phyloP scores from a whole-genome alignment of 23 tunicate genomes.

The Styela plicata region DNA sequence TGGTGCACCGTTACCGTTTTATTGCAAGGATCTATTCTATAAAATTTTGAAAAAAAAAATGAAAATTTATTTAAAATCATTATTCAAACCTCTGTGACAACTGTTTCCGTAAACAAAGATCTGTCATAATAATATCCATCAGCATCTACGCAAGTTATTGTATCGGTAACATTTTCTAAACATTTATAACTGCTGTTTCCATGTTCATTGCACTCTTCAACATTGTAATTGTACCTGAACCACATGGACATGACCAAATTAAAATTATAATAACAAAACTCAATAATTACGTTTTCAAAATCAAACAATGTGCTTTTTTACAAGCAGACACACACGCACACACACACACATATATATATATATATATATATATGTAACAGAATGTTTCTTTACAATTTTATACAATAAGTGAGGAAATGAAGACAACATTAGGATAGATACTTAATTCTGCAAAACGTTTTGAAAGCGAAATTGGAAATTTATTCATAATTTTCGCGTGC shows the following conservation, averaged over 20 bases:
- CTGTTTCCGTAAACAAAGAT: constrained; percentile 43
- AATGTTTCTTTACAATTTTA: neutral
- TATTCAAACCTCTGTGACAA: constrained; percentile 54
- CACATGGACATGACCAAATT: neutral
- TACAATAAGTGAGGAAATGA: too few species aligned
- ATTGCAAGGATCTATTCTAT: too few species aligned
- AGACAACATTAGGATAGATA: too few species aligned
- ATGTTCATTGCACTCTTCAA: neutral
- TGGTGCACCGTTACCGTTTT: too few species aligned
- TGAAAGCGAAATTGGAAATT: too few species aligned
- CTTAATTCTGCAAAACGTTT: too few species aligned
- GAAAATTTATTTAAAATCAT: too few species aligned
- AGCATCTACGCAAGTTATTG: neutral
- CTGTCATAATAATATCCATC: constrained; percentile 50
- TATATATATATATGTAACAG: constrained; percentile 23
- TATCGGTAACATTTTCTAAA: neutral
- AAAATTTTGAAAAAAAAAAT: too few species aligned
- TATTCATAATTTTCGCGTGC: too few species aligned
- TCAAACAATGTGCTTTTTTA: neutral
- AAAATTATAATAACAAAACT: neutral
- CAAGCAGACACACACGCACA: constrained; percentile 7
- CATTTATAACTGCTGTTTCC: neutral
- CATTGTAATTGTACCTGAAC: neutral
- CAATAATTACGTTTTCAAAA: neutral
- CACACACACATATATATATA: constrained; percentile 21